These are phyloP conservation scores for Elysia crispata DNA, from an alignment of 2,888 invertebrate genomes.

Conservation along the genomic window DNA sequence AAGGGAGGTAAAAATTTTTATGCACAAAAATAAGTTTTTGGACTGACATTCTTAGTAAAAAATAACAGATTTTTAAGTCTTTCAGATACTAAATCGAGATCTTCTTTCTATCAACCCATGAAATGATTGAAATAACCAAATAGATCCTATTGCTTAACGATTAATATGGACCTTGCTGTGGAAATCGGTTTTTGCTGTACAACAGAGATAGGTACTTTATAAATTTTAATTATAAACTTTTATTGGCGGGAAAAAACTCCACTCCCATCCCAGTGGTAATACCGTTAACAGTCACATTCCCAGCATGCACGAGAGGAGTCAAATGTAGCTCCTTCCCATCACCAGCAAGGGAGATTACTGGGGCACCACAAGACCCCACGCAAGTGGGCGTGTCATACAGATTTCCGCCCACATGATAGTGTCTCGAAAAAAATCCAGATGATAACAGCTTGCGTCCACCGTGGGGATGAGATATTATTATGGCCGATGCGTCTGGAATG, in stretches of 20 bases:
- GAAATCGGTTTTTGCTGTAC: no score
- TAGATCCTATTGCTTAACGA: no score
- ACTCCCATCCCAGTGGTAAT: constrained; percentile 20
- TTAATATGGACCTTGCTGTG: no score
- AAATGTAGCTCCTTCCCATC: neutral
- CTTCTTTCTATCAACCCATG: no score
- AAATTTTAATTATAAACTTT: neutral
- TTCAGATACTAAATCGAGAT: no score
- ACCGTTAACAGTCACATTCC: constrained; percentile 20
- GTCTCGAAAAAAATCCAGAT: constrained; percentile 24
- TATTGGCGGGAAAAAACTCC: constrained; percentile 6
- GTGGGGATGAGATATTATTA: constrained; percentile 36
- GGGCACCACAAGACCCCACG: constrained; percentile 44
- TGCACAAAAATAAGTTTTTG: neutral
- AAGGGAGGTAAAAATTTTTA: no score
- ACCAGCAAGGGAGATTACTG: constrained; percentile 24
- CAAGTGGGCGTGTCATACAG: constrained; percentile 45
- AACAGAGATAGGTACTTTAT: neutral
- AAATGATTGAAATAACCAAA: no score
- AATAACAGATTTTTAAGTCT: no score
- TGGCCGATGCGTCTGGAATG: neutral
- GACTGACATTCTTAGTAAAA: neutral
- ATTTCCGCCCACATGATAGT: constrained; percentile 26
- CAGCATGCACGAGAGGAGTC: constrained; percentile 33
- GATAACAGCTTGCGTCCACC: constrained; percentile 39